Evolutionary conservation across 2,113 vertebrate species (phyloP).

Genomic region (Nycticorax nycticorax): DNA sequence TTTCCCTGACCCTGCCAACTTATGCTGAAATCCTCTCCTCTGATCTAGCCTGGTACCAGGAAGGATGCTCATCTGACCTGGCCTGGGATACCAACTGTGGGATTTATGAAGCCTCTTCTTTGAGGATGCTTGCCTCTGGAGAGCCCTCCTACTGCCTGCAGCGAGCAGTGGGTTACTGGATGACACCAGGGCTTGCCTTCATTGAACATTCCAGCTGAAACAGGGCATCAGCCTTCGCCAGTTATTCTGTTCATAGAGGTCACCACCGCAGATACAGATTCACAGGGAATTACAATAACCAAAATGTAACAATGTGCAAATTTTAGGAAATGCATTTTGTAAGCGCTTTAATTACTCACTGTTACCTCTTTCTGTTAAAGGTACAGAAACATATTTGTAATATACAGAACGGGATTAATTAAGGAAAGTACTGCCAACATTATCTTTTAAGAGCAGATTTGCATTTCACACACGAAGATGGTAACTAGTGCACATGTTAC

Average conservation of each 20-base stretch:
- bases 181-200: not conserved
- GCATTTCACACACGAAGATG: not conserved
- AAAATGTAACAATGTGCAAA: not conserved
- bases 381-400: not conserved
- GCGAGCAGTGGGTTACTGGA: not conserved
- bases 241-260: not conserved
- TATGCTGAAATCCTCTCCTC: not conserved
- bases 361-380: not conserved
- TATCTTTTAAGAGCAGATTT: not conserved
- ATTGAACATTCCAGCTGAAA: not conserved
- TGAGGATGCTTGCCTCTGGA: not conserved
- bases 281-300: not conserved
- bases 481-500: not conserved
- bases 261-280: not conserved
- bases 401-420: not conserved
- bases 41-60: not conserved
- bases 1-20: not conserved
- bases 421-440: not conserved
- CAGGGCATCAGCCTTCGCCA: not conserved
- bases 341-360: not conserved
- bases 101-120: not conserved
- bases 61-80: not conserved
- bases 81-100: not conserved
- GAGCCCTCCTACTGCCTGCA: not conserved
- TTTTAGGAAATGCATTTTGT: not conserved